A percentile compares a stretch with the other conserved stretches of the same genome.
phyloP scores from a whole-genome alignment of 2,888 invertebrate genomes.

The Biston betularia region DNA sequence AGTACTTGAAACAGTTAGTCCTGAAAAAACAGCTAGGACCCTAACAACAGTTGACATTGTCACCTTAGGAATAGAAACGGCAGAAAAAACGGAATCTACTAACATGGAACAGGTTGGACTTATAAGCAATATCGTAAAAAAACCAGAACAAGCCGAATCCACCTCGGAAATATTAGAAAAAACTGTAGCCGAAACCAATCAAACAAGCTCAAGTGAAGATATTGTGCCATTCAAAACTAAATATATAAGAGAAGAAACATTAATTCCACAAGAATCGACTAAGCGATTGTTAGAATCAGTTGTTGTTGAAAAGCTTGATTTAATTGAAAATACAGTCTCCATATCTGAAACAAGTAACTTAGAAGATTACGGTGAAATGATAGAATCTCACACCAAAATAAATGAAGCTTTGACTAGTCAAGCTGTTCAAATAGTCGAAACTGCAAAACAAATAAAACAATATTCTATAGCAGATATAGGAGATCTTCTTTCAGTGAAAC shows the following conservation, averaged over 20 bases:
- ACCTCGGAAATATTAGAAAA: conserved; percentile 14
- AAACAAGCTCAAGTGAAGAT: conserved; percentile 12
- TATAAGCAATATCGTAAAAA: background rate
- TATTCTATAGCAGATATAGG: background rate
- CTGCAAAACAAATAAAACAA: conserved; percentile 11
- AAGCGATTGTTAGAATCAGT: conserved; percentile 9
- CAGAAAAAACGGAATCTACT: conserved; percentile 29
- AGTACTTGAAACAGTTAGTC: conserved; percentile 20
- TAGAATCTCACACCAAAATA: conserved; percentile 23
- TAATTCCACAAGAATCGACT: conserved; percentile 21
- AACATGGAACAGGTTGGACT: conserved; percentile 37
- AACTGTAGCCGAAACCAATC: background rate
- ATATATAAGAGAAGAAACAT: background rate
- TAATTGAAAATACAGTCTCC: conserved; percentile 21
- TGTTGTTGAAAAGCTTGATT: conserved; percentile 31
- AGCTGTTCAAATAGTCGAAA: conserved; percentile 23
- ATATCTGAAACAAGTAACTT: conserved; percentile 10
- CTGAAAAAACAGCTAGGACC: conserved; percentile 20
- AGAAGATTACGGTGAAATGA: conserved; percentile 1
- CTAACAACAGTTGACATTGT: conserved; percentile 12
- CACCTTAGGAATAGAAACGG: conserved; percentile 27
- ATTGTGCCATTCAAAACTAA: conserved; percentile 2
- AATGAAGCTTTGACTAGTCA: conserved; percentile 16
- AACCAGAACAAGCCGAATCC: background rate
- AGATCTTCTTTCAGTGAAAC: background rate